Conservation (phyloP, 2,888 invertebrate genomes). For the Meta bourneti region DNA sequence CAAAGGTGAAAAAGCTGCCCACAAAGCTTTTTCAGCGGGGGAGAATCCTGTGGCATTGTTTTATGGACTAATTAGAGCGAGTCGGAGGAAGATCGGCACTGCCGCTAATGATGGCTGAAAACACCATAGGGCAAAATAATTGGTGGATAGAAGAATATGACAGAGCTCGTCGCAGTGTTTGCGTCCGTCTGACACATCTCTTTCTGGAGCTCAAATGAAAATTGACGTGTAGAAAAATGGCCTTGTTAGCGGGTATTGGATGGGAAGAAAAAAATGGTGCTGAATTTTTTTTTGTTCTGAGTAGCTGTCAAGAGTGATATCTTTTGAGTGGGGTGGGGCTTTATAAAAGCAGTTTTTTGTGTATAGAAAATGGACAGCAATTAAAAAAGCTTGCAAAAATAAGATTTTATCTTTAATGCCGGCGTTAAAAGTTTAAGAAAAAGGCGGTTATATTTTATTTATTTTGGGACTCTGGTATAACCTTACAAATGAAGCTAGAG, state of each 20-base stretch:
- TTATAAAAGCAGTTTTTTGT: not conserved
- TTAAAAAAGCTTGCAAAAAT: not conserved
- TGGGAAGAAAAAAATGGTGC: slow-evolving; percentile 6
- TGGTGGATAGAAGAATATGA: slow-evolving; percentile 49
- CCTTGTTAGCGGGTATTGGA: slow-evolving; percentile 58
- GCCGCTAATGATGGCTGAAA: slow-evolving; percentile 67
- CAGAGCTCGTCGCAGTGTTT: slow-evolving; percentile 18
- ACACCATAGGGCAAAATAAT: slow-evolving; percentile 64
- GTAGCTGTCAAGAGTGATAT: slow-evolving; percentile 40
- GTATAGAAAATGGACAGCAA: not conserved
- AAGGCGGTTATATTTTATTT: too few relatives aligned
- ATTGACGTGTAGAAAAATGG: slow-evolving; percentile 65
- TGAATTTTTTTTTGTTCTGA: slow-evolving; percentile 35
- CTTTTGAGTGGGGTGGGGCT: not conserved
- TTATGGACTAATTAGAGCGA: slow-evolving; percentile 42
- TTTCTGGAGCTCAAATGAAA: slow-evolving; percentile 52
- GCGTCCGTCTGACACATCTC: slow-evolving; percentile 28
- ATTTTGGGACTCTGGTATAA: too few relatives aligned
- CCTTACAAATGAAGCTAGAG: too few relatives aligned
- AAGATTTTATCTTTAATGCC: not conserved
- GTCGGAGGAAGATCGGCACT: slow-evolving; percentile 42
- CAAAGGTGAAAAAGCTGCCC: slow-evolving; percentile 13
- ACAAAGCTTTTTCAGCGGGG: not conserved
- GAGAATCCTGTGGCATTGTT: slow-evolving; percentile 49
- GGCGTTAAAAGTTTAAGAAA: too few relatives aligned